Base-by-base conservation (phyloP, 2,888 invertebrate species). In the Ditula angustiorana region DNA sequence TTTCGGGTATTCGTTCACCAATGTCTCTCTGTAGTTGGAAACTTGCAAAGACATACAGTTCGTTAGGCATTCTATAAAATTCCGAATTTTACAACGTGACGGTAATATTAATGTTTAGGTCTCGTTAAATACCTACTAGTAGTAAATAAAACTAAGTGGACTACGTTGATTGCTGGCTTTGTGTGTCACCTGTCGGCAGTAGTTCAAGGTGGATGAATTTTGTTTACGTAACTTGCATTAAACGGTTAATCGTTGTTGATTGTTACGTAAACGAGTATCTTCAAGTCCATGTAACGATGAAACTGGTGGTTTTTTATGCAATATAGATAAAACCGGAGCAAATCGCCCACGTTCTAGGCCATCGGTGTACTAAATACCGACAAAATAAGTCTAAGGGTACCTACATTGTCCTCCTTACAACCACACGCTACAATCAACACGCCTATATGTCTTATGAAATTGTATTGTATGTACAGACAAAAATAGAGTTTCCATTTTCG, bases 151-250 rank as follows among this genome's bases (percentile, higher is more conserved):
- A 53, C 21, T 28, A 61, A 37, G 47, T 59, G n/a, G 23, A 26
- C 23, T 46, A 28, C 28, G 37, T 26, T 47, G 46, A 53, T 53
- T 59, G 8, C 26, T 33, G 46, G 46, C 35, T 64, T 28, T 44
- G 46, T 35, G 35, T 47, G 53, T 61, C 53, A 55, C 46, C 30
- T 35, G 35, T 59, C 16, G 47, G 30, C 46, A 50, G 46, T 47
- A 59, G 64, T 52, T 64, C 64, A 64, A 64, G 64, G 64, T 59
- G 44, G 58, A 35, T 47, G 37, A 24, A 53, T 46, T 64, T 53
- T 35, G 16, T 35, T 64, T 52, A 35, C 59, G 37, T 58, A 64
- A 64, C 35, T 44, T 52, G 10, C 33, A n/a, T 44, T 44, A 46
- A 46, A 58, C 13, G 41, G 13, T 33, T 35, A 47, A 35, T 28